Evolutionary conservation across 2,113 vertebrate species (phyloP), one percentile per base, ranked within the genome.

Genomic region (Rhineura floridana): DNA sequence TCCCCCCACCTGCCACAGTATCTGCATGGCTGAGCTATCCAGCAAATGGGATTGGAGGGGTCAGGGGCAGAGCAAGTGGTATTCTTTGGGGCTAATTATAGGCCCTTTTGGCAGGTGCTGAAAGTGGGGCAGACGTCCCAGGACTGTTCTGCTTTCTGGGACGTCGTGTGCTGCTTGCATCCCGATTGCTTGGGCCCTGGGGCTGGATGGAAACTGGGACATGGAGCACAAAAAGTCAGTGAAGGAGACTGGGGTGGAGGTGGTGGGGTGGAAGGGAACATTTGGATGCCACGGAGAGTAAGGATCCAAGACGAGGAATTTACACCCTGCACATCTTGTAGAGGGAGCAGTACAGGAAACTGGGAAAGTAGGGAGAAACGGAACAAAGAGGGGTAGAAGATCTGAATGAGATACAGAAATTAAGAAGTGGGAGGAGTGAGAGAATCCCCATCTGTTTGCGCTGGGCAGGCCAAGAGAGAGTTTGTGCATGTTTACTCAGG

Each of bases 211-310:
- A 87, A 92, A 89, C 87, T 90, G 91, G 89, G 91, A 89, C 89
- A 72, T 59, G 4, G 87, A 77, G 76, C 76, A 62, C 39, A 39
- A 90, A 87, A 89, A 88, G 80, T 88, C 94, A 93, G 81, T 80
- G 91, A 96, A 95, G 93, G 94, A 93, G 94, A 94, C 70, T 19
- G 80, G 72, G 69, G 52, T 82, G 10, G 69, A 76, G 42, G 76
- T 87, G 77, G 1, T 81, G 55, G 73, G 36, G 4, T 19, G 23
- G 79, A 84, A 55, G 69, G 33, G 76, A 63, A 73, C 6, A 46
- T 3, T 70, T 36, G 8, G 87, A 55, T 39, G 25, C 28, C 10
- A 21, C 25, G 0, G 33, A 30, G 10, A 25, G 1, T 1, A 11
- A 33, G 33, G 46, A 1, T 36, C 44, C 15, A 44, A 30, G 15